A percentile compares a stretch with the other conserved stretches of the same genome.
Evolutionary conservation across 2,113 vertebrate genomes (phyloP).

Genomic region (Alectura lathami): DNA sequence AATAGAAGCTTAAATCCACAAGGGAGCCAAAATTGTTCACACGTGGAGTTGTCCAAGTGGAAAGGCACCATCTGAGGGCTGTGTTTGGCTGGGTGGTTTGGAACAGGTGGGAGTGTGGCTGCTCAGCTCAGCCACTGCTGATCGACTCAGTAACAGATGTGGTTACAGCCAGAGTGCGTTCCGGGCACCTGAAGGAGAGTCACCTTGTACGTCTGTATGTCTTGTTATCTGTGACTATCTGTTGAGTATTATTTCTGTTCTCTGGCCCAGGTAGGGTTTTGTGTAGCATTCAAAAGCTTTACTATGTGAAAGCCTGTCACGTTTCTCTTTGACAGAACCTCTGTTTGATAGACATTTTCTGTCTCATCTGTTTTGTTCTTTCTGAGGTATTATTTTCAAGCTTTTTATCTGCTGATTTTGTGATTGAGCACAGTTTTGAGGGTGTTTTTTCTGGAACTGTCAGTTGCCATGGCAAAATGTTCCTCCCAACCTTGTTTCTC

Average conservation of each 20-base stretch:
- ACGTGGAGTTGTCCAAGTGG: neutral
- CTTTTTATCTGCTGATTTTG: slow-evolving; percentile 9
- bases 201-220: neutral
- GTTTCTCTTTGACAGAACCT: neutral
- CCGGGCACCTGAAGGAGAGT: neutral
- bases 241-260: neutral
- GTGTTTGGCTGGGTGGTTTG: neutral
- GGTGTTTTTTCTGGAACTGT: slow-evolving; percentile 10
- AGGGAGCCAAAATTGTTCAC: neutral
- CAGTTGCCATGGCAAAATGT: slow-evolving; percentile 50
- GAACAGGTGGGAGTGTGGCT: neutral
- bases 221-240: neutral
- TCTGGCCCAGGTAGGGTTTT: neutral
- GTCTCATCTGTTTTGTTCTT: neutral
- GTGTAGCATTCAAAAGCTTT: neutral
- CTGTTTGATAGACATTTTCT: neutral
- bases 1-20: neutral
- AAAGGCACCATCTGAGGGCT: neutral
- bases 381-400: slow-evolving; percentile 4
- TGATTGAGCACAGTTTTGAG: slow-evolving; percentile 22
- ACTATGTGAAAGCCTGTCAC: neutral
- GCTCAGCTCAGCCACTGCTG: neutral
- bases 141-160: fast-evolving
- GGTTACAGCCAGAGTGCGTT: neutral
- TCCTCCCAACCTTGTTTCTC: neutral